phyloP scores from a whole-genome alignment of 1,140 invertebrate species.

The Brachionus angularis region DNA sequence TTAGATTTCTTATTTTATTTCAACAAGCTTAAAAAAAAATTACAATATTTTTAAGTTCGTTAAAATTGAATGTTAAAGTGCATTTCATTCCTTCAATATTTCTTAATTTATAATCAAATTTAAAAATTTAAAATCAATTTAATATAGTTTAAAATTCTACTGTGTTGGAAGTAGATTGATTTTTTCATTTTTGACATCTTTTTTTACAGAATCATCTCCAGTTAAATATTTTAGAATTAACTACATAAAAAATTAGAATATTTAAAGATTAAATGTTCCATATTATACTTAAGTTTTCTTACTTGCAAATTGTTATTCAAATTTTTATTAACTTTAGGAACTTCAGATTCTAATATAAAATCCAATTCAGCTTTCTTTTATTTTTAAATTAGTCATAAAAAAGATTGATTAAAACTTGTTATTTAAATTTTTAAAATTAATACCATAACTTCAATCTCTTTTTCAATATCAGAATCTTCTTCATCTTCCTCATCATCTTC shows the following conservation, averaged over 20 bases:
- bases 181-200: conserved; percentile 25
- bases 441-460: conserved; percentile 35
- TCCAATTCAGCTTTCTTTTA: conserved; percentile 15
- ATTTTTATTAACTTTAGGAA: background rate
- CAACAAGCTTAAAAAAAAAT: too few species aligned
- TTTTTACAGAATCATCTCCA: background rate
- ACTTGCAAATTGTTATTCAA: conserved; percentile 4
- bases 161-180: background rate
- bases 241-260: background rate
- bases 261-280: too few species aligned
- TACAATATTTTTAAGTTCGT: conserved; percentile 35
- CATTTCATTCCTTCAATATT: conserved; percentile 27
- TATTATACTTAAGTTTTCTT: too few species aligned
- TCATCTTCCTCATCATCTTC: background rate
- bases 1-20: background rate
- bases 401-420: background rate
- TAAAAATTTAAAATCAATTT: background rate
- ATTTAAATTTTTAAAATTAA: background rate
- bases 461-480: background rate
- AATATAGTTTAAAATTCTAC: background rate
- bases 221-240: background rate
- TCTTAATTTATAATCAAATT: background rate
- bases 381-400: too few species aligned
- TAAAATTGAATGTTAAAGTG: conserved; percentile 14
- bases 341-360: background rate